Evolutionary conservation across 2,113 vertebrate species (phyloP).

Genomic region (Ramphastos sulfuratus): DNA sequence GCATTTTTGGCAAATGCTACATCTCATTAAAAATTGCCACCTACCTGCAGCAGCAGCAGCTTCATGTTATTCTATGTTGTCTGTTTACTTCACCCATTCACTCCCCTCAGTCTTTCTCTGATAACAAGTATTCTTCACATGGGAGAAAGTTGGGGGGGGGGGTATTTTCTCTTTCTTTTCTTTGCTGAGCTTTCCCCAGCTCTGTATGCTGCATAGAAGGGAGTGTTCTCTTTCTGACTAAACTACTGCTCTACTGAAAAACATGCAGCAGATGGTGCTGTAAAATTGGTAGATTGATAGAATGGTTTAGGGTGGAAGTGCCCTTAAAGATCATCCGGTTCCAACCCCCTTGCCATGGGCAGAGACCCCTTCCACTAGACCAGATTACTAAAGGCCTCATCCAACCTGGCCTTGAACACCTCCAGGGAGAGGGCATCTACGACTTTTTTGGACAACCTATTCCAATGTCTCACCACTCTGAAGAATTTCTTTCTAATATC

Average conservation of each 20-base stretch:
- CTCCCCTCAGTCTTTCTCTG: neutral
- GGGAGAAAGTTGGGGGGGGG: neutral
- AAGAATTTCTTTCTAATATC: too few relatives aligned
- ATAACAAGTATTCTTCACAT: neutral
- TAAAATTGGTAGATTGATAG: neutral
- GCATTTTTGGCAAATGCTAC: neutral
- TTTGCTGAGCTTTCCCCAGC: neutral
- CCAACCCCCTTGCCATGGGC: too few relatives aligned
- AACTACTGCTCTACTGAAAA: neutral
- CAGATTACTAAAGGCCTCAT: too few relatives aligned
- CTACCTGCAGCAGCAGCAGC: neutral
- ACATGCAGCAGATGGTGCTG: slow-evolving; percentile 36
- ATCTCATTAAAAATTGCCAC: neutral
- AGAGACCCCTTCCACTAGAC: too few relatives aligned
- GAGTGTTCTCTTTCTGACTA: neutral
- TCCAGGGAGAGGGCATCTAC: too few relatives aligned
- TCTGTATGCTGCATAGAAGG: neutral
- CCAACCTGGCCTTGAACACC: too few relatives aligned
- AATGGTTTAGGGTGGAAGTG: too few relatives aligned
- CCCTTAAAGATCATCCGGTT: too few relatives aligned
- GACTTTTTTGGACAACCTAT: too few relatives aligned
- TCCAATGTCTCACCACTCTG: too few relatives aligned
- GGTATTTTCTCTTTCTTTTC: neutral
- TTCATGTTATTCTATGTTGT: neutral
- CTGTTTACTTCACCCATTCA: neutral